Evolutionary conservation across 2,797 vertebrate genomes (phyloP).

Genomic region (Acanthornis magna): DNA sequence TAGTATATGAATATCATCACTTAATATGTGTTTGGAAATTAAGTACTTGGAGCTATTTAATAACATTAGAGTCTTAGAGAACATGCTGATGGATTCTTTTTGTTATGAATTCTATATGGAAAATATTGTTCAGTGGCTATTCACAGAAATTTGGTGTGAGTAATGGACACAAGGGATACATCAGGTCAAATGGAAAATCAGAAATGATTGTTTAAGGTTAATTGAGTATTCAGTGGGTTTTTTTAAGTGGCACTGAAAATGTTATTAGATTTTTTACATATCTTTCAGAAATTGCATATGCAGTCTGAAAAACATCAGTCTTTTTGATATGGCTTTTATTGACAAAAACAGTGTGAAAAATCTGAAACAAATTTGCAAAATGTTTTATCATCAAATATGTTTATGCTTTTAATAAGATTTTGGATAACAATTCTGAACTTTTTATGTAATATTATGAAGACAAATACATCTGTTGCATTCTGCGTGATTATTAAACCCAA

Average conservation of each 20-base stretch:
- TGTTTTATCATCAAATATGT: background rate
- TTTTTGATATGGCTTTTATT: background rate
- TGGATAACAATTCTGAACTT: background rate
- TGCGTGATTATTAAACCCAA: conserved; percentile 34
- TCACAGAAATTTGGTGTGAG: background rate
- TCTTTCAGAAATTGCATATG: background rate
- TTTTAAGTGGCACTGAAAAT: background rate
- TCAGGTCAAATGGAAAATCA: background rate
- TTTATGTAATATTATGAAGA: background rate
- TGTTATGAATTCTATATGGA: background rate
- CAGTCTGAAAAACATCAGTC: background rate
- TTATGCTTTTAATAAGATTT: background rate
- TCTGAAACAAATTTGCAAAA: background rate
- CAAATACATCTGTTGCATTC: conserved; percentile 56
- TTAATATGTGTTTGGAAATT: conserved; percentile 41
- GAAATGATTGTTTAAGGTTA: background rate
- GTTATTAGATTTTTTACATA: background rate
- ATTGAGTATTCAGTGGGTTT: background rate
- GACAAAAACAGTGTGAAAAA: background rate
- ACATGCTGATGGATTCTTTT: background rate
- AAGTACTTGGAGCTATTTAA: conserved; percentile 62
- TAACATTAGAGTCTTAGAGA: conserved; percentile 23
- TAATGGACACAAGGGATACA: background rate
- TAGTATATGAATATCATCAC: conserved; percentile 11
- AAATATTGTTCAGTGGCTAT: background rate